A percentile compares a stretch with the other conserved stretches of the same genome.
Conservation (phyloP, 2,888 invertebrate species). For the Cremastinae sp. region DNA sequence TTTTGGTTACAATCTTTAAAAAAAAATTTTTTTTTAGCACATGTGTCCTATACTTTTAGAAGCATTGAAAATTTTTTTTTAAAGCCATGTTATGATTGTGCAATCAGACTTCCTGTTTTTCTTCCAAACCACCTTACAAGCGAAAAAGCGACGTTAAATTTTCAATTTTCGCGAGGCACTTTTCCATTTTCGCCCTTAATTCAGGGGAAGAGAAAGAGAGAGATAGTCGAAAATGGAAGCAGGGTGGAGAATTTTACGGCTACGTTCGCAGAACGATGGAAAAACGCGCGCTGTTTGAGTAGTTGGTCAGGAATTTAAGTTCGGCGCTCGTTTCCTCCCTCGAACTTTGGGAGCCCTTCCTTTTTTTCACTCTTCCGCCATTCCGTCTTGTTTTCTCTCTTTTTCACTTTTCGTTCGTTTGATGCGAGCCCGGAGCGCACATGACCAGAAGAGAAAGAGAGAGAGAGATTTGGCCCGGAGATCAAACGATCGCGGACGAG, state of each 20-base stretch:
- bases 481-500: constrained; percentile 58
- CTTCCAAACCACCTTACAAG: too few relatives aligned
- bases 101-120: background rate
- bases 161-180: background rate
- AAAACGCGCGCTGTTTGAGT: constrained; percentile 63
- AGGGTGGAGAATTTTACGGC: constrained; percentile 32
- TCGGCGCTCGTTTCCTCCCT: constrained; percentile 35
- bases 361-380: constrained; percentile 21
- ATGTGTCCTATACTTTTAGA: background rate
- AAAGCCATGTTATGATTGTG: background rate
- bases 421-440: constrained; percentile 31
- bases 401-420: constrained; percentile 30
- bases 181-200: constrained; percentile 35
- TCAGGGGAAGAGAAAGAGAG: constrained; percentile 20
- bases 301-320: constrained; percentile 68
- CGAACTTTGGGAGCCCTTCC: constrained; percentile 24
- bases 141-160: background rate
- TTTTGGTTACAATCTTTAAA: too few relatives aligned
- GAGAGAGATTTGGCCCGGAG: constrained; percentile 59
- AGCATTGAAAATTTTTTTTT: background rate
- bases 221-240: constrained; percentile 3
- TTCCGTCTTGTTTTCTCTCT: background rate
- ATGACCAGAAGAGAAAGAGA: constrained; percentile 4
- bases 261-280: constrained; percentile 16
- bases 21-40: background rate